phyloP scores from a whole-genome alignment of 1,140 invertebrate species.

The Conopomorpha cramerella region DNA sequence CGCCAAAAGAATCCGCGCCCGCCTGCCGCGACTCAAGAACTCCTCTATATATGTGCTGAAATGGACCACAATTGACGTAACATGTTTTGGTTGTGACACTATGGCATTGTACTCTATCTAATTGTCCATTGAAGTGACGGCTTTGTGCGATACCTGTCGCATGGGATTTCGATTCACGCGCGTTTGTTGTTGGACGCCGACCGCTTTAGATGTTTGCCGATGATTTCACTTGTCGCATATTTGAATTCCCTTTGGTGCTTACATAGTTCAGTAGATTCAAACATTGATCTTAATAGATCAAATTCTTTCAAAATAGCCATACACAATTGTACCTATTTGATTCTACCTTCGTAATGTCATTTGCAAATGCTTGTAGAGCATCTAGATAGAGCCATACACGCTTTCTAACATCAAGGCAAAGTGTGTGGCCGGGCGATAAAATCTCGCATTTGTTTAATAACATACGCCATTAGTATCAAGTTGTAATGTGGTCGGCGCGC shows the following conservation, averaged over 20 bases:
- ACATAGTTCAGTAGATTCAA: too few relatives aligned
- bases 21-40: constrained; percentile 28
- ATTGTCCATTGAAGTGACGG: constrained; percentile 23
- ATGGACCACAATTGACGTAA: constrained; percentile 39
- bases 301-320: too few relatives aligned
- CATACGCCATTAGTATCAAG: constrained; percentile 38
- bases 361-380: too few relatives aligned
- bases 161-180: too few relatives aligned
- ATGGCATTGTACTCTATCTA: constrained; percentile 23
- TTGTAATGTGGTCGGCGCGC: constrained; percentile 11
- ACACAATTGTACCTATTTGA: too few relatives aligned
- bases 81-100: constrained; percentile 45
- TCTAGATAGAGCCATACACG: constrained; percentile 19
- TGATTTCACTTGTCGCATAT: too few relatives aligned
- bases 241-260: too few relatives aligned
- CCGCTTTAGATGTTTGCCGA: too few relatives aligned
- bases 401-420: constrained; percentile 24
- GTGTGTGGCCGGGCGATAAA: constrained; percentile 37
- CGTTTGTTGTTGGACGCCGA: too few relatives aligned
- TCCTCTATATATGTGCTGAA: constrained; percentile 44
- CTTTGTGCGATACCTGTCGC: constrained; percentile 22
- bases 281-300: too few relatives aligned
- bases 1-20: constrained; percentile 28
- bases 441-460: constrained; percentile 51
- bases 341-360: too few relatives aligned